These are phyloP conservation scores for Burhinus bistriatus DNA, from an alignment of 2,113 vertebrate species.

Conservation along the genomic window DNA sequence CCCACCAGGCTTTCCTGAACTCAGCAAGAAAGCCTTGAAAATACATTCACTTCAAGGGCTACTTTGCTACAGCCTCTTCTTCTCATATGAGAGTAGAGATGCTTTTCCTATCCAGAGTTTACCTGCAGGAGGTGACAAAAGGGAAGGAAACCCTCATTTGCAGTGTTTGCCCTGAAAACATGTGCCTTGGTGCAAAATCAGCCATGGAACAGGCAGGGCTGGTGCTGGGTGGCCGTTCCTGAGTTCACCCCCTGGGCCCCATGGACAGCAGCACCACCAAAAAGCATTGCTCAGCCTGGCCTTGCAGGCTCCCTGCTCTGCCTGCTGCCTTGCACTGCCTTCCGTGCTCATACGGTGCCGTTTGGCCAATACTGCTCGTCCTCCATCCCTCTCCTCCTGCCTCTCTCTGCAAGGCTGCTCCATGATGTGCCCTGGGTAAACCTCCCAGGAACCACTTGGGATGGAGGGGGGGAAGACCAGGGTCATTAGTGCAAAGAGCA, in stretches of 20 bases:
- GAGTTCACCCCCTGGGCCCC: accelerated
- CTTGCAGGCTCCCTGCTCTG: too few species aligned
- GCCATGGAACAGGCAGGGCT: not conserved
- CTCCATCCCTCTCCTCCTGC: not conserved
- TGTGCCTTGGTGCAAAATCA: not conserved
- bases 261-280: not conserved
- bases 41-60: not conserved
- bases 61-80: not conserved
- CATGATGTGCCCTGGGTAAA: not conserved
- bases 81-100: not conserved
- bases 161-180: not conserved
- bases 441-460: not conserved
- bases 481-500: not conserved
- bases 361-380: not conserved
- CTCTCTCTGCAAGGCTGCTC: not conserved
- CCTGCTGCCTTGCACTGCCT: not conserved
- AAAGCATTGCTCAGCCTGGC: not conserved
- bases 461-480: not conserved
- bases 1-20: not conserved
- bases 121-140: not conserved
- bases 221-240: not conserved
- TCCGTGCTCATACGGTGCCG: accelerated
- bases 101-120: not conserved
- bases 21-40: not conserved
- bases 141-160: not conserved